A percentile compares a stretch with the other conserved stretches of the same genome.
Conservation (phyloP, 2,113 vertebrate species). For the Corvus hawaiiensis region DNA sequence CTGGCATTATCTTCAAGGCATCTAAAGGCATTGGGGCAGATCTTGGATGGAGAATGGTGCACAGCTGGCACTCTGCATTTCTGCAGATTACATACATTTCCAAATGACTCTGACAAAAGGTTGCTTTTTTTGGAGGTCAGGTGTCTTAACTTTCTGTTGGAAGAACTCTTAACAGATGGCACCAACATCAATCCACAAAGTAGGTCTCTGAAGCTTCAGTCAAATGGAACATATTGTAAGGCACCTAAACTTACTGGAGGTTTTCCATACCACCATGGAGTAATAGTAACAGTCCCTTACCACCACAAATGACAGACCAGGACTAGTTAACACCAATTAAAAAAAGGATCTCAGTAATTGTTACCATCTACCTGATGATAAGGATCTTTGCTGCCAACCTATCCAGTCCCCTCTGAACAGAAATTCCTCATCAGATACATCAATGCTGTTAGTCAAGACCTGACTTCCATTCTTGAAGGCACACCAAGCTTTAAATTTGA, state of each 20-base stretch:
- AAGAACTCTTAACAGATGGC: background rate
- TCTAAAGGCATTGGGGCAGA: background rate
- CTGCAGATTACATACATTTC: background rate
- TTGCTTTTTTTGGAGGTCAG: background rate
- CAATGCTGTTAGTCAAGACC: background rate
- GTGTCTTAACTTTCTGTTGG: background rate
- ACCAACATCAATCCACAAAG: background rate
- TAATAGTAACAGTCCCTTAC: background rate
- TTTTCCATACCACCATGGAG: background rate
- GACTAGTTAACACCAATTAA: background rate
- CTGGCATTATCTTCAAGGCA: background rate
- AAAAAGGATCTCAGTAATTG: background rate
- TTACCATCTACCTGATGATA: background rate
- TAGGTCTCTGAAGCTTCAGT: background rate
- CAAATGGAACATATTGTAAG: background rate
- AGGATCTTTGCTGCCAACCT: background rate
- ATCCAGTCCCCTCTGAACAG: background rate
- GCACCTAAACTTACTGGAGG: background rate
- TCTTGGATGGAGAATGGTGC: background rate
- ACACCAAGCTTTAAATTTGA: background rate
- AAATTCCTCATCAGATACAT: background rate
- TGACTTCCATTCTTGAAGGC: background rate
- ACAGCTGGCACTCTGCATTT: background rate
- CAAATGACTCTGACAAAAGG: background rate
- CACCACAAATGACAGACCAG: background rate